Percentiles rank a stretch among this genome's conserved stretches.
These are phyloP conservation scores for Cepaea hortensis DNA, from an alignment of 2,888 invertebrate genomes.

Conservation along the genomic window DNA sequence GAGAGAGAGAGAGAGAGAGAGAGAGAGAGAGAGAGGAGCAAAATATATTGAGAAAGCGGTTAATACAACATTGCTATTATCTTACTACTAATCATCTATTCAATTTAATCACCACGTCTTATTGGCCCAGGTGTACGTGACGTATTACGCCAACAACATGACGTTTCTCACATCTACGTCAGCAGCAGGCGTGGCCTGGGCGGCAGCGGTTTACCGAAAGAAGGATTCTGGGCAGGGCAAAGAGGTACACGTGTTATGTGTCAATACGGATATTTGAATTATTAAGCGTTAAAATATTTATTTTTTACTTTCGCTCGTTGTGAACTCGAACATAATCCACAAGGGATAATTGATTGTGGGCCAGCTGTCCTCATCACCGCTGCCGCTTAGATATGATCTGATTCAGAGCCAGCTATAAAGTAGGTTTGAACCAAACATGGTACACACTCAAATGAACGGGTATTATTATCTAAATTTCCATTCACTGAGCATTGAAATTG, in stretches of 20 bases:
- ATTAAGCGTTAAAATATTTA: no score
- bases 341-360: no score
- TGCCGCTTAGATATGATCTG: no score
- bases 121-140: constrained; percentile 4
- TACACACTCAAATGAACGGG: no score
- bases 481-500: no score
- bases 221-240: background rate
- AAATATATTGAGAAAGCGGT: background rate
- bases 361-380: no score
- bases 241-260: background rate
- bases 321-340: no score
- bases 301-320: no score
- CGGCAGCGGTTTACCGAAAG: background rate
- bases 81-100: no score
- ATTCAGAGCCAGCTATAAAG: no score
- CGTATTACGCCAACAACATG: constrained; percentile 23
- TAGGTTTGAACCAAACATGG: no score
- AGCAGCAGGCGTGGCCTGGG: constrained; percentile 37
- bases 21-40: background rate
- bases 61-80: background rate
- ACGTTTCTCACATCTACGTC: constrained; percentile 23
- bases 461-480: no score
- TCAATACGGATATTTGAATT: background rate
- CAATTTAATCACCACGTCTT: background rate
- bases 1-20: background rate